Evolutionary conservation across 2,113 vertebrate species (phyloP).

Genomic region (Axis porcinus): DNA sequence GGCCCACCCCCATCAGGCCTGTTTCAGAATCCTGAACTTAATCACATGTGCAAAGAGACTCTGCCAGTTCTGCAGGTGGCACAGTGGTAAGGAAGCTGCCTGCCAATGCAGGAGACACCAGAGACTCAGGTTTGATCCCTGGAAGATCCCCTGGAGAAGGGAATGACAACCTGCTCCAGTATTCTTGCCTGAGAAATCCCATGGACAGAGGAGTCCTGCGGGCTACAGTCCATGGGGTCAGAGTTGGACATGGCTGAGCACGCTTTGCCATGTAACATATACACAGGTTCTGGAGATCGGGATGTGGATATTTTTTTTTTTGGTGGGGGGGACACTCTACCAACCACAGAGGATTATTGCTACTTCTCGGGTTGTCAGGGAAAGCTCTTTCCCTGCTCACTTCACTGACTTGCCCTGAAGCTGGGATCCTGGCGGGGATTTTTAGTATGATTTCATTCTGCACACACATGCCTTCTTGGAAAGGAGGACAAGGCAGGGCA

Average conservation of each 20-base stretch:
- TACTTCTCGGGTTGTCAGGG: no score
- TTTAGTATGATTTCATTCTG: not conserved
- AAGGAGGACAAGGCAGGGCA: not conserved
- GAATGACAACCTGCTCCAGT: not conserved
- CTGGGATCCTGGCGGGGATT: not conserved
- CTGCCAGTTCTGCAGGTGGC: not conserved
- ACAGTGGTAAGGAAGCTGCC: not conserved
- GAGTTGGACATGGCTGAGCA: not conserved
- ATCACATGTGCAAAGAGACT: not conserved
- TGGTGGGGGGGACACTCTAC: rapidly evolving
- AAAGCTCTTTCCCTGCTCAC: not conserved
- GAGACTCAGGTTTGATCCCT: not conserved
- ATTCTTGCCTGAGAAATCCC: not conserved
- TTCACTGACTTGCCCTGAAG: not conserved
- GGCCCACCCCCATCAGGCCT: not conserved
- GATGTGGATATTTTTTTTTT: not conserved
- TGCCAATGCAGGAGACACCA: not conserved
- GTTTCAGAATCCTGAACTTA: not conserved
- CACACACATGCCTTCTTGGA: not conserved
- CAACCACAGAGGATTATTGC: not conserved
- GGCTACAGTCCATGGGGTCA: not conserved
- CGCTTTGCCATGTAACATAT: rapidly evolving
- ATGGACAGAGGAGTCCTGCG: not conserved
- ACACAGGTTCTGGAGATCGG: not conserved
- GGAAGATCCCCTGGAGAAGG: not conserved